A percentile compares a stretch with the other conserved stretches of the same genome.
Evolutionary conservation across 2,113 vertebrate genomes (phyloP).

Genomic region (Bungarus multicinctus): DNA sequence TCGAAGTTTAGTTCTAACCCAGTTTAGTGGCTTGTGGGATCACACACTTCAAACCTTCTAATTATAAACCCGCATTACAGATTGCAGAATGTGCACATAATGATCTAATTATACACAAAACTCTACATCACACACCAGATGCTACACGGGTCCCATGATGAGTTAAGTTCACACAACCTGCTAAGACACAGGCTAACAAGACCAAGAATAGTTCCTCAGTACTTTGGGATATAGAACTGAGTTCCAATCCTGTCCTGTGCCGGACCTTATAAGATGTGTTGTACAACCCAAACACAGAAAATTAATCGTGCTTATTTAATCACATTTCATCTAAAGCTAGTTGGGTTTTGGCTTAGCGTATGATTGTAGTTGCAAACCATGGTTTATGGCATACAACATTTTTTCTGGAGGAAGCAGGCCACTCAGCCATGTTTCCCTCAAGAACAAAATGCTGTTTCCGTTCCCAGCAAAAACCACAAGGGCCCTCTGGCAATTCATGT

Average conservation of each 20-base stretch:
- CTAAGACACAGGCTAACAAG: neutral
- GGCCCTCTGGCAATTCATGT: constrained; percentile 78
- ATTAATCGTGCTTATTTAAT: neutral
- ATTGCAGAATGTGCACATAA: neutral
- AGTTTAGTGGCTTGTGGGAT: neutral
- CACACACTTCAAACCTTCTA: too few relatives aligned
- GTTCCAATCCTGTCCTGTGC: neutral
- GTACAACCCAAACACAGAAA: neutral
- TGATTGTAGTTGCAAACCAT: neutral
- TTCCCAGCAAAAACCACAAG: constrained; percentile 32
- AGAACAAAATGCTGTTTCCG: neutral
- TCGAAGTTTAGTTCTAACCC: neutral
- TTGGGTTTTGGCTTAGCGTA: neutral
- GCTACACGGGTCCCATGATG: neutral
- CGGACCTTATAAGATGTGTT: neutral
- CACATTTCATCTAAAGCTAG: neutral
- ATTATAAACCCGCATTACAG: neutral
- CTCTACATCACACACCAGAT: neutral
- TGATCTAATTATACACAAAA: neutral
- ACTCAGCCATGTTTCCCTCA: neutral
- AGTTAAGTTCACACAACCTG: neutral
- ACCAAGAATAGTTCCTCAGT: neutral
- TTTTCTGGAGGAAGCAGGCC: neutral
- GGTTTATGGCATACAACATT: neutral
- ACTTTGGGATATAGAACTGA: neutral